phyloP scores from a whole-genome alignment of 2,888 invertebrate species.

The Mimumesa dahlbomi region DNA sequence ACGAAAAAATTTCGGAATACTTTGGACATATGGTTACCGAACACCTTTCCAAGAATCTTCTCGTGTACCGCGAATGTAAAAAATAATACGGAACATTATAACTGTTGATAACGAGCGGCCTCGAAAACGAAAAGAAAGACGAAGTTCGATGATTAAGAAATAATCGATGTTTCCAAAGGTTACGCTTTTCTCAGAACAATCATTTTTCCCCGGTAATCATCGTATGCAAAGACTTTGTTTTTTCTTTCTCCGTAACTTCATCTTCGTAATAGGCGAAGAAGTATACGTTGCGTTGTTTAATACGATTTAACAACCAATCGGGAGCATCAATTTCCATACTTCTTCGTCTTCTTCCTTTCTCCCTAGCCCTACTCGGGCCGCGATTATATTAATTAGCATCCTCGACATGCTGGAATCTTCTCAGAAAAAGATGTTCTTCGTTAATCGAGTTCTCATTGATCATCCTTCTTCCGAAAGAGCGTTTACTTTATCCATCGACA shows the following conservation, averaged over 20 bases:
- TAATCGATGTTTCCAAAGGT: constrained; percentile 5
- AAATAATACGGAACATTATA: constrained; percentile 13
- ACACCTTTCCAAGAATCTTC: background rate
- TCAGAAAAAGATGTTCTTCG: background rate
- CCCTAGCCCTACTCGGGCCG: background rate
- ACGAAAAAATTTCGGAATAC: background rate
- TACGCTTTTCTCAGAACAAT: constrained; percentile 12
- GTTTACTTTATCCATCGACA: background rate
- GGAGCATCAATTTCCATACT: constrained; percentile 31
- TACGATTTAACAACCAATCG: constrained; percentile 42
- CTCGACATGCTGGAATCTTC: too few species aligned
- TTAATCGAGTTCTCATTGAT: constrained; percentile 18
- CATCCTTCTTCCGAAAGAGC: background rate
- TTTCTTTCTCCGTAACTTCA: background rate
- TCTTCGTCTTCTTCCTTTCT: background rate
- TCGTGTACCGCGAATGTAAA: background rate
- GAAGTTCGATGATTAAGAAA: too few species aligned
- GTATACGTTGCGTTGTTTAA: constrained; percentile 31
- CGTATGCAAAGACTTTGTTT: background rate
- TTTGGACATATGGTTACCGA: background rate
- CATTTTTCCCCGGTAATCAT: background rate
- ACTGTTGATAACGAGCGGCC: constrained; percentile 26
- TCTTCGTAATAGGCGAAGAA: background rate
- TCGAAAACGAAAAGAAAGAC: background rate
- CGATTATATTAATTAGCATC: constrained; percentile 47